Evolutionary conservation across 2,888 invertebrate species (phyloP).

Genomic region (Dinocampus coccinellae): DNA sequence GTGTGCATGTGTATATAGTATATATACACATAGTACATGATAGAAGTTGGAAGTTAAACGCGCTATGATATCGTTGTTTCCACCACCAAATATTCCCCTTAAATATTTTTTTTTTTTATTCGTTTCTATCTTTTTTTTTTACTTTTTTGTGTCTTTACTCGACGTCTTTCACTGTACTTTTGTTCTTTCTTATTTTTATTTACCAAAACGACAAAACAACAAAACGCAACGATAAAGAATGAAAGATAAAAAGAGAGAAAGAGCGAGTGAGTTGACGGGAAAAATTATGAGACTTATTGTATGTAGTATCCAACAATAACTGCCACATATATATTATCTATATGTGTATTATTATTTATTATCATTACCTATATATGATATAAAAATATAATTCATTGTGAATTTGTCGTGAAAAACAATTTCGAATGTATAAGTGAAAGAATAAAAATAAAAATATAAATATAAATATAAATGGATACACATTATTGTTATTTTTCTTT

Average conservation of each 20-base stretch:
- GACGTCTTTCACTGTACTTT: neutral
- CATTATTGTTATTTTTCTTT: neutral
- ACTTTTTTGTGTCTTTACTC: neutral
- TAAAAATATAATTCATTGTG: too few relatives aligned
- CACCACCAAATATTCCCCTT: conserved; percentile 52
- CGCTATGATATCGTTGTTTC: conserved; percentile 55
- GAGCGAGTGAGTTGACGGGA: neutral
- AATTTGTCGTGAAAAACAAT: too few relatives aligned
- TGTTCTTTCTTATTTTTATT: neutral
- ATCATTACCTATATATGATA: neutral
- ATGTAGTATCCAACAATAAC: neutral
- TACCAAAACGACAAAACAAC: neutral
- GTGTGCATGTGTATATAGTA: too few relatives aligned
- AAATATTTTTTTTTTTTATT: neutral
- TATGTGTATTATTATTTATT: neutral
- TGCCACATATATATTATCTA: neutral
- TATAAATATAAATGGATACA: neutral
- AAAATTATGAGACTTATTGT: conserved; percentile 8
- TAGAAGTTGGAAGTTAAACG: conserved; percentile 49
- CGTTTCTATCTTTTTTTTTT: neutral
- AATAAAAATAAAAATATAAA: neutral
- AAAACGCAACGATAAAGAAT: neutral
- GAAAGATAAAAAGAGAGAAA: too few relatives aligned
- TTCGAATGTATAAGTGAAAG: too few relatives aligned
- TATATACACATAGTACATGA: neutral